Evolutionary conservation across 2,797 vertebrate genomes (phyloP).

Genomic region (Darevskia mixta): DNA sequence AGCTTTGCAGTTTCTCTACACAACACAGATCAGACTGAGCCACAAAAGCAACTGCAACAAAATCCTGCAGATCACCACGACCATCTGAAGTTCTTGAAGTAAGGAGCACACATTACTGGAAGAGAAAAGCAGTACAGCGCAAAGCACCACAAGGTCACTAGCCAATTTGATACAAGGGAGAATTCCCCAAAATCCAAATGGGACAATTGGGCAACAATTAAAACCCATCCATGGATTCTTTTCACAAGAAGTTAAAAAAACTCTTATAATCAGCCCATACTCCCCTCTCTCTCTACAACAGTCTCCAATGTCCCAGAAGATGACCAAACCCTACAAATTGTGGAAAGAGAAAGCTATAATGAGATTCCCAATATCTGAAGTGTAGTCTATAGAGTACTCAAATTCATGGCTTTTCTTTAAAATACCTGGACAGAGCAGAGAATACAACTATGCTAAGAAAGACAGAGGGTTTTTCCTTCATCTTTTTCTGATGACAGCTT

Average conservation of each 20-base stretch:
- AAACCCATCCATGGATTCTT: neutral
- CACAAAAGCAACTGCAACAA: neutral
- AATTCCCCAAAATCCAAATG: neutral
- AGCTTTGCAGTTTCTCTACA: neutral
- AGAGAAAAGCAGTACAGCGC: neutral
- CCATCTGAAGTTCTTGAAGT: neutral
- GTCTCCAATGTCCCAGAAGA: neutral
- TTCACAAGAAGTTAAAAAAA: neutral
- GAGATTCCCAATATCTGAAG: neutral
- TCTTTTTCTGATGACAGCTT: slow-evolving; percentile 11
- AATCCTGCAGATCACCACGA: neutral
- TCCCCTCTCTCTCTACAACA: neutral
- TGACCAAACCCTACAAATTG: neutral
- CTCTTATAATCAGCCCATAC: neutral
- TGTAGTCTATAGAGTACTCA: neutral
- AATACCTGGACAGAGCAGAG: neutral
- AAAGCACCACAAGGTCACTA: too few relatives aligned
- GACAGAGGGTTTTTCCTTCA: neutral
- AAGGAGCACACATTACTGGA: neutral
- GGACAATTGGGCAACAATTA: neutral
- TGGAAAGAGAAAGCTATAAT: neutral
- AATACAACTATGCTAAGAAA: rapidly evolving
- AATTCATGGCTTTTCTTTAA: neutral
- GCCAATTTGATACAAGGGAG: neutral
- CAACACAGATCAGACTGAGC: neutral